Evolutionary conservation across 2,113 vertebrate genomes (phyloP).

Genomic region (Apodemus sylvaticus): DNA sequence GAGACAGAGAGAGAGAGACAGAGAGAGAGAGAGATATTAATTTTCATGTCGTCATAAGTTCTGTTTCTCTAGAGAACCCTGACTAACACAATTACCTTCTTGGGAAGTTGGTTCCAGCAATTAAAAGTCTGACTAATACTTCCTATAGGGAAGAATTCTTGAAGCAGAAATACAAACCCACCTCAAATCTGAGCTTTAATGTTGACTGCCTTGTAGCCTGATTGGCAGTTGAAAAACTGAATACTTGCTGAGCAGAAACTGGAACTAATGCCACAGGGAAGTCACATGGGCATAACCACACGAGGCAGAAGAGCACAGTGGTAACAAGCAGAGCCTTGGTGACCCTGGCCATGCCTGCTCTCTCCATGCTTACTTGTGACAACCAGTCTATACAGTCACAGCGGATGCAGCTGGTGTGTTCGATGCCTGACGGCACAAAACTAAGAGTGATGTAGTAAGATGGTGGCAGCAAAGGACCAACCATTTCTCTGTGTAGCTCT

Average conservation of each 20-base stretch:
- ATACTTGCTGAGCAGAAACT: conserved; percentile 36
- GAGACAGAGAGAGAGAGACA: too few species aligned
- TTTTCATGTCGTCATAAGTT: not conserved
- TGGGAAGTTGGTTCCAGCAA: not conserved
- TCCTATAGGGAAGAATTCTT: not conserved
- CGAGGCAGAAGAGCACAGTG: not conserved
- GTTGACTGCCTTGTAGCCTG: not conserved
- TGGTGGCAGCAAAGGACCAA: not conserved
- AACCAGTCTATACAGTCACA: not conserved
- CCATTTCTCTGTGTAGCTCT: too few species aligned
- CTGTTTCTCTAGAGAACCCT: not conserved
- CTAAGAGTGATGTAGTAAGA: not conserved
- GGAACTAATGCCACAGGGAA: not conserved
- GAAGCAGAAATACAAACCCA: conserved; percentile 25
- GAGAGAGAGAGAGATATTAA: not conserved
- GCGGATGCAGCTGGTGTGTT: not conserved
- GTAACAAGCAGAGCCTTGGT: not conserved
- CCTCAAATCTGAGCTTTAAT: conserved; percentile 20
- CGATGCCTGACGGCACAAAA: not conserved
- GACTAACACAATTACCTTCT: not conserved
- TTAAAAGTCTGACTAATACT: not conserved
- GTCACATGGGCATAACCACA: not conserved
- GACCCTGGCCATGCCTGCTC: not conserved
- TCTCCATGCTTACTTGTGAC: not conserved
- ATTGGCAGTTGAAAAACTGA: not conserved